Evolutionary conservation across 2,888 invertebrate species (phyloP).

Genomic region (Ormia ochracea): DNA sequence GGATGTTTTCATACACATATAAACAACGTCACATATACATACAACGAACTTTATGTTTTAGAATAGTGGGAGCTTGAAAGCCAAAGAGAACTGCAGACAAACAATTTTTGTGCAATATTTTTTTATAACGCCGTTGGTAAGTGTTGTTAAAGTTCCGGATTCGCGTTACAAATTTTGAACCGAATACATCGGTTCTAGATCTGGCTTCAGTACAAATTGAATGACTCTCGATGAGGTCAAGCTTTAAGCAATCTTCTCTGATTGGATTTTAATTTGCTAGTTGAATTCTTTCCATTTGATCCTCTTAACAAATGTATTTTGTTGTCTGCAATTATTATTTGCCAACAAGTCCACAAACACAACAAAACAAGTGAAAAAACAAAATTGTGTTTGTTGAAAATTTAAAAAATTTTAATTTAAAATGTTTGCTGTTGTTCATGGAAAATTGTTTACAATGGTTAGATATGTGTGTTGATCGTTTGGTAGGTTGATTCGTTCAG

Average conservation of each 20-base stretch:
- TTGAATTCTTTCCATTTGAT: neutral
- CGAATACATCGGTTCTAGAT: too few relatives aligned
- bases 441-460: constrained; percentile 69
- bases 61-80: too few relatives aligned
- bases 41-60: too few relatives aligned
- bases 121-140: too few relatives aligned
- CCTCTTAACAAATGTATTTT: neutral
- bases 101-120: too few relatives aligned
- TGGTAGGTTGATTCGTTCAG: constrained; percentile 4
- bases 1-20: too few relatives aligned
- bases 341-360: neutral
- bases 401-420: constrained; percentile 78
- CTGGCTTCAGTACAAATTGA: neutral
- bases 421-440: constrained; percentile 72
- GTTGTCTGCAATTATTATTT: constrained; percentile 22
- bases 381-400: constrained; percentile 66
- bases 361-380: constrained; percentile 15
- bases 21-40: too few relatives aligned
- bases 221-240: neutral
- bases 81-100: too few relatives aligned
- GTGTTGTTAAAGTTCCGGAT: too few relatives aligned
- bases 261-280: neutral
- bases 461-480: neutral
- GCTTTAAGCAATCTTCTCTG: neutral
- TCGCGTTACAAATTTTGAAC: too few relatives aligned